A percentile compares a stretch with the other conserved stretches of the same genome.
Conservation (phyloP, 2,797 vertebrate genomes). For the Myotis planiceps region DNA sequence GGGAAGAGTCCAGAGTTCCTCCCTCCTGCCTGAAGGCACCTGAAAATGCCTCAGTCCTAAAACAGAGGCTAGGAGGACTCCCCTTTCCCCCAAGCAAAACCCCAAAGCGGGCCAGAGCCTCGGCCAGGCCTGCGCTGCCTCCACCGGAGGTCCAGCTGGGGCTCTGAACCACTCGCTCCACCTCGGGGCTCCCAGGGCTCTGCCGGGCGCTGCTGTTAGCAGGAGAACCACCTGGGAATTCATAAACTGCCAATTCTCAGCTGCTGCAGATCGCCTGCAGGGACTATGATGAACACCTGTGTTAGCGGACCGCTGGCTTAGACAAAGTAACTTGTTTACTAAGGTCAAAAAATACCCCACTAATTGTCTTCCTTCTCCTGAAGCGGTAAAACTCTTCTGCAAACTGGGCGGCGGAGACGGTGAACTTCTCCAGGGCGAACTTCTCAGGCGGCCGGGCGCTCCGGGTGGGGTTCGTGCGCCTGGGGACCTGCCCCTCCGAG, state of each 20-base stretch:
- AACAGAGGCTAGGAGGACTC: not conserved
- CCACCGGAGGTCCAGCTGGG: not conserved
- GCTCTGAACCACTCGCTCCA: not conserved
- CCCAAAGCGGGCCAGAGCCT: rapidly evolving
- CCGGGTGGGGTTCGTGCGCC: constrained; percentile 93
- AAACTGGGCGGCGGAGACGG: constrained; percentile 81
- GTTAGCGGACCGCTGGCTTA: too few relatives aligned
- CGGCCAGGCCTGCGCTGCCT: not conserved
- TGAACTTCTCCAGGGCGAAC: constrained; percentile 93
- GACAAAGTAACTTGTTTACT: not conserved
- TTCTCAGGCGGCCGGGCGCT: constrained; percentile 95
- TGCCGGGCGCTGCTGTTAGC: too few relatives aligned
- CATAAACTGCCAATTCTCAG: not conserved
- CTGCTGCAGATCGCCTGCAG: not conserved
- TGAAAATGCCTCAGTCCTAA: not conserved
- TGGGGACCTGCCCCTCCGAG: constrained; percentile 87
- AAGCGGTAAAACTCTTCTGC: constrained; percentile 82
- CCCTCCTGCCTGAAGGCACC: not conserved
- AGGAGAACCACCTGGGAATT: not conserved
- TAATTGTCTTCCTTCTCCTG: constrained; percentile 87
- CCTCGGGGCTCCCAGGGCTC: too few relatives aligned
- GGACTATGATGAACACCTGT: rapidly evolving
- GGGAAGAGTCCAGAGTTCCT: not conserved
- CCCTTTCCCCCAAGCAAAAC: not conserved
- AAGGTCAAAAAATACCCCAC: constrained; percentile 87